Conservation (phyloP, 64 coral and sea anemone genomes). For the Cladopsammia gracilis region DNA sequence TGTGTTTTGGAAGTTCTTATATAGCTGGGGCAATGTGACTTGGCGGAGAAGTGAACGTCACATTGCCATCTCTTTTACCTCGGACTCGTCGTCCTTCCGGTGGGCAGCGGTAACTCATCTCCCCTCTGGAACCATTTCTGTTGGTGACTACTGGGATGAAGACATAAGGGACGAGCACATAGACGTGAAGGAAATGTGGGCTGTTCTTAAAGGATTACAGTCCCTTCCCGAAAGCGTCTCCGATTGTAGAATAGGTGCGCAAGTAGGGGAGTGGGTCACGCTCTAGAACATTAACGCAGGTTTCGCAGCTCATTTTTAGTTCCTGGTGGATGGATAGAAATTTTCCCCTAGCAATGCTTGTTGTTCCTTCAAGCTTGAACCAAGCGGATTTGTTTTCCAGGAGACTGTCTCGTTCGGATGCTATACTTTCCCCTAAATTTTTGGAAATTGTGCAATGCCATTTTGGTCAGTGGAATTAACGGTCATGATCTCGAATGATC, state of each 20-base stretch:
- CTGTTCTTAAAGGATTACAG: constrained; percentile 2
- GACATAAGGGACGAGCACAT: constrained; percentile 34
- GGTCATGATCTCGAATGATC: constrained; percentile 55
- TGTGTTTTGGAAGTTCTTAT: constrained; percentile 61
- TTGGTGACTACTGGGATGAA: constrained; percentile 62
- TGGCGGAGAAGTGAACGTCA: constrained; percentile 47
- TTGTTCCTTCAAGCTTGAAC: constrained; percentile 16
- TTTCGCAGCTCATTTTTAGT: background rate
- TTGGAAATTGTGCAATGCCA: constrained; percentile 16
- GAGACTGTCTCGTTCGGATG: background rate
- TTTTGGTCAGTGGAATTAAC: constrained; percentile 35
- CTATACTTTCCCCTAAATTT: constrained; percentile 2
- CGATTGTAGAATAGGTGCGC: constrained; percentile 1
- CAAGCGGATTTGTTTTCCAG: constrained; percentile 46
- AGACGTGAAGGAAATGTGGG: constrained; percentile 50
- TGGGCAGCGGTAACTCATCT: constrained; percentile 40
- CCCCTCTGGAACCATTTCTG: background rate
- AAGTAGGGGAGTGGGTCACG: constrained; percentile 8
- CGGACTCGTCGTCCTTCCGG: constrained; percentile 31
- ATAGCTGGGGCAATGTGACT: constrained; percentile 6
- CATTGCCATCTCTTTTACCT: background rate
- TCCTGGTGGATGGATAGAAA: background rate
- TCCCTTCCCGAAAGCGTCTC: constrained; percentile 7
- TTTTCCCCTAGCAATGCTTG: background rate
- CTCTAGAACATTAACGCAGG: background rate